Percentiles rank a stretch among this genome's conserved stretches.
phyloP scores from a whole-genome alignment of 1,140 invertebrate species.

The Sinella curviseta region DNA sequence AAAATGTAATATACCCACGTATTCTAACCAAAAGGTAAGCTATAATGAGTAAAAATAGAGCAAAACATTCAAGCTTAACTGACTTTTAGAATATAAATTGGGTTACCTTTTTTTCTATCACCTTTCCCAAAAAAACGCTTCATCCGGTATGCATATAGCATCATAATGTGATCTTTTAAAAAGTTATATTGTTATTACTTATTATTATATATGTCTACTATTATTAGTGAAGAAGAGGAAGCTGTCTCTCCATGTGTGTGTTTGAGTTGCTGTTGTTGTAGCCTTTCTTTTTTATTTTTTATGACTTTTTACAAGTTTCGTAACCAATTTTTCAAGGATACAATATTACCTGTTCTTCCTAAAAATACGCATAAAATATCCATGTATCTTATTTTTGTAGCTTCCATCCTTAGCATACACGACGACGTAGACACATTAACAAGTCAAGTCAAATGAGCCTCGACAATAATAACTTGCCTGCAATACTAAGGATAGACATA shows the following conservation, averaged over 20 bases:
- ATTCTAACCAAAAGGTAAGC: neutral
- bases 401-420: neutral
- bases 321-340: slow-evolving; percentile 17
- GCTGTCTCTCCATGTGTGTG: neutral
- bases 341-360: slow-evolving; percentile 6
- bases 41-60: slow-evolving; percentile 11
- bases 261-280: neutral
- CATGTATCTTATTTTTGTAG: neutral
- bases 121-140: neutral
- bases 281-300: slow-evolving; percentile 7
- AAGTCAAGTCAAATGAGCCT: slow-evolving; percentile 9
- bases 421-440: neutral
- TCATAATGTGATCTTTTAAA: slow-evolving; percentile 20
- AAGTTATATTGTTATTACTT: neutral
- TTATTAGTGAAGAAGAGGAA: neutral
- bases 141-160: slow-evolving; percentile 7
- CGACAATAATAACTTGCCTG: neutral
- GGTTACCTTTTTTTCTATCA: slow-evolving; percentile 7
- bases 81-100: slow-evolving; percentile 17
- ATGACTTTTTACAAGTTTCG: slow-evolving; percentile 23
- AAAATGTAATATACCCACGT: neutral
- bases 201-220: neutral
- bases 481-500: neutral
- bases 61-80: neutral
- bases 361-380: neutral